Base-by-base conservation (phyloP, 2,797 vertebrate species). In the Acanthopagrus latus region DNA sequence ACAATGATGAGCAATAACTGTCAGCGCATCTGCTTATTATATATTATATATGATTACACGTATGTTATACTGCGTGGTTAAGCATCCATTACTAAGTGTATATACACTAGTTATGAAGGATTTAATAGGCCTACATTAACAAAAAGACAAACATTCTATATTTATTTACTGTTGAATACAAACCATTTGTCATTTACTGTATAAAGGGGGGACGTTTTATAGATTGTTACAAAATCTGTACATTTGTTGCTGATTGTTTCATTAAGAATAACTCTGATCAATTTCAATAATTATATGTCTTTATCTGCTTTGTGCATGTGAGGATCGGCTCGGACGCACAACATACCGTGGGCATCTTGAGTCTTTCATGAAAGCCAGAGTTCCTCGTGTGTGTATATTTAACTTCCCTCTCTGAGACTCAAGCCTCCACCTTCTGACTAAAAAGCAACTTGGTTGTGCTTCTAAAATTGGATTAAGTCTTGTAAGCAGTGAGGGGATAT, bases 381-480 rank as follows among this genome's bases (percentile, higher is more conserved):
- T 74, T 91, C 76, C 74, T 78, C n/a, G 6, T 46, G 10, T 74
- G 82, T 74, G 68, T 89, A 86, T 83, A 87, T 87, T 78, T 80
- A 89, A 86, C 90, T 76, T 66, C 52, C 75, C 68, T 60, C 70
- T 71, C 60, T 71, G 80, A 83, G 82, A 72, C 56, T 33, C 67
- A 56, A 73, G 82, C 81, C 86, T 87, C 81, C 81, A 80, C 62
- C 86, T 87, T 86, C 82, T 64, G 83, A 81, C 78, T 83, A 84
- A 93, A 93, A 93, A 65, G 72, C 69, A 73, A 80, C 89, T 90
- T 74, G 82, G 86, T 85, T 76, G 71, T 88, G 89, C 74, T 91
- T 93, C 94, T 95, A 94, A 95, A 95, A 94, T 93, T 94, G 92
- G 93, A 95, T 92, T 90, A 71, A 76, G 87, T 56, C 94, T 90